Conservation (phyloP, 1,140 invertebrate species). For the Schmidtea mediterranea region DNA sequence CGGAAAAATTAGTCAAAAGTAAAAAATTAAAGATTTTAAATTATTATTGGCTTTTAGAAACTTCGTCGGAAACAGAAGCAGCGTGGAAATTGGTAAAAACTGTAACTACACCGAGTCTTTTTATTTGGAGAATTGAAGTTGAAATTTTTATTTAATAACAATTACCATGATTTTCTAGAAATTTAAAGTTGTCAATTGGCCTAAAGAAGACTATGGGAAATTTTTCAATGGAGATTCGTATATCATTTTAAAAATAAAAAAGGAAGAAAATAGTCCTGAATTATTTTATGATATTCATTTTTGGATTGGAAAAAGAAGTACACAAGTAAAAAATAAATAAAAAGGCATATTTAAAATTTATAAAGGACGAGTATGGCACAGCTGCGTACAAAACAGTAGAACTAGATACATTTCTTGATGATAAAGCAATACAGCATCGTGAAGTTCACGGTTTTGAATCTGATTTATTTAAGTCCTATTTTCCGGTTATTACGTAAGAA, state of each 20-base stretch:
- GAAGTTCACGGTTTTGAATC: conserved; percentile 57
- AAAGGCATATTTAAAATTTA: conserved; percentile 2
- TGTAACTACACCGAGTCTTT: not conserved
- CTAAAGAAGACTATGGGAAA: conserved; percentile 49
- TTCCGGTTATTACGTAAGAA: conserved; percentile 36
- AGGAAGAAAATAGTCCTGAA: not conserved
- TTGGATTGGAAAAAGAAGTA: conserved; percentile 9
- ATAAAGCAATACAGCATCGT: conserved; percentile 43
- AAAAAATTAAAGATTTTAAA: conserved; percentile 7
- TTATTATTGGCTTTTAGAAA: not conserved
- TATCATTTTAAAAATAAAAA: conserved; percentile 52
- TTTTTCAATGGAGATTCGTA: conserved; percentile 67
- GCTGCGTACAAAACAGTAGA: conserved; percentile 54
- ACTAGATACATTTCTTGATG: conserved; percentile 47
- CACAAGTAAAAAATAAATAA: conserved; percentile 4
- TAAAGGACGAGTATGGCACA: conserved; percentile 41
- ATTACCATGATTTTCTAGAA: conserved; percentile 31
- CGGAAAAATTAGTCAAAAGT: conserved; percentile 20
- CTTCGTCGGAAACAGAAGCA: not conserved
- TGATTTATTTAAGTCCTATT: conserved; percentile 51
- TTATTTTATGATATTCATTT: conserved; percentile 8
- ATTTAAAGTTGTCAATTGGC: conserved; percentile 46
- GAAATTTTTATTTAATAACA: not conserved
- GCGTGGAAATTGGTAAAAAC: not conserved
- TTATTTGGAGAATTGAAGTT: conserved; percentile 1